Base-by-base conservation (phyloP, 2,888 invertebrate species). In the Lycocerus yunnanus region DNA sequence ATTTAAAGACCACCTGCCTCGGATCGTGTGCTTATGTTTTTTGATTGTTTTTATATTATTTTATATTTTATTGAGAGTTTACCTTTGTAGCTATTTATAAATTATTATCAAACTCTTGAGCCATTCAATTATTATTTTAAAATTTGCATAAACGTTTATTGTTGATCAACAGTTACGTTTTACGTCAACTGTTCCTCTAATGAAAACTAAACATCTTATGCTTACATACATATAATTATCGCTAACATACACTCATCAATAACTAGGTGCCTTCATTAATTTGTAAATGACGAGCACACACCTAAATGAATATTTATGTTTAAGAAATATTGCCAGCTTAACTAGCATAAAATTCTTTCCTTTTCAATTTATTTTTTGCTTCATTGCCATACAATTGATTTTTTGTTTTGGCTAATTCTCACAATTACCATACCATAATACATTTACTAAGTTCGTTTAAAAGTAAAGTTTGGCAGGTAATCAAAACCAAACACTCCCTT, bases 191-290 rank as follows among this genome's bases (percentile, higher is more conserved):
- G 75, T 73, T 70, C 72, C 75, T 75, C 72, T 75, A 75, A 75
- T 75, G 75, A 71, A 76, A 76, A 58, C 76, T 60, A 78, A 78
- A 78, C 78, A 78, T 77, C 78, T 78, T 76, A 75, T 78, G 78
- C 77, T 78, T 77, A 77, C 77, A 77, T 78, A 77, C 78, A 78
- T 78, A 78, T 73, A 77, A 75, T 78, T 78, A 78, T 76, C 73
- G 71, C 69, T 68, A 71, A 71, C 66, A 75, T 72, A 73, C 68
- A 71, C 68, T 66, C 75, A 76, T 76, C 76, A 71, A 76, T 76
- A 72, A 73, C 71, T 69, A 71, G 61, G 61, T 24, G 69, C 63
- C 75, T 74, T 74, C 75, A 43, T 75, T 72, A 75, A 75, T 72
- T 73, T 72, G 63, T 69, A 72, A 71, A 69, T 59, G 59, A 75